phyloP scores from a whole-genome alignment of 64 coral and sea anemone genomes.

The Porites australiensis region DNA sequence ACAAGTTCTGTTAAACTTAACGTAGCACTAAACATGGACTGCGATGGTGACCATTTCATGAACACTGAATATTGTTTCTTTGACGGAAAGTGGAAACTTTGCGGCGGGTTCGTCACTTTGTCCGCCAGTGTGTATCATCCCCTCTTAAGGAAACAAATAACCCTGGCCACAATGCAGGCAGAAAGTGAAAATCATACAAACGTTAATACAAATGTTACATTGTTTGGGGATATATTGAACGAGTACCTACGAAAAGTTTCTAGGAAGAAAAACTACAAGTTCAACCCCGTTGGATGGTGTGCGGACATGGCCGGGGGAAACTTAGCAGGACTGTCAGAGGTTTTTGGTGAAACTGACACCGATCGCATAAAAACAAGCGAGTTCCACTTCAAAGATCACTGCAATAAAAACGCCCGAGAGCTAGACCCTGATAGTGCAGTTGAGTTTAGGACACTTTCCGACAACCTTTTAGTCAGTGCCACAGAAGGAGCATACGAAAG shows the following conservation, averaged over 20 bases:
- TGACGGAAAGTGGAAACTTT: constrained; percentile 45
- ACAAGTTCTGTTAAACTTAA: background rate
- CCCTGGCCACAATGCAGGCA: constrained; percentile 24
- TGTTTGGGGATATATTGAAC: constrained; percentile 37
- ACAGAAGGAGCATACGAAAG: background rate
- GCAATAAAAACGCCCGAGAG: constrained; percentile 18
- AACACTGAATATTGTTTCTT: constrained; percentile 27
- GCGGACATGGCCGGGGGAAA: constrained; percentile 1
- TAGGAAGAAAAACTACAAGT: background rate
- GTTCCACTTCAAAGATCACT: constrained; percentile 5
- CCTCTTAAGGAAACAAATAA: constrained; percentile 23
- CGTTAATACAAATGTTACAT: background rate
- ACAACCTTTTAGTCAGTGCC: background rate
- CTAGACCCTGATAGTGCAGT: background rate
- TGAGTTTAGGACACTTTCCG: constrained; percentile 5
- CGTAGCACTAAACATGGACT: constrained; percentile 10
- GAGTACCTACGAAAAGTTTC: background rate
- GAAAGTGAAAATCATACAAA: constrained; percentile 9
- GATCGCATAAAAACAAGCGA: background rate
- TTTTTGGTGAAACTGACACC: background rate
- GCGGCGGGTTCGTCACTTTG: constrained; percentile 20
- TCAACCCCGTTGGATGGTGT: constrained; percentile 30
- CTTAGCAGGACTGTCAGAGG: background rate
- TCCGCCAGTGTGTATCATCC: constrained; percentile 38
- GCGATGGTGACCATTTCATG: constrained; percentile 17